phyloP scores from a whole-genome alignment of 2,888 invertebrate genomes.

The Ornithoptera alexandrae region DNA sequence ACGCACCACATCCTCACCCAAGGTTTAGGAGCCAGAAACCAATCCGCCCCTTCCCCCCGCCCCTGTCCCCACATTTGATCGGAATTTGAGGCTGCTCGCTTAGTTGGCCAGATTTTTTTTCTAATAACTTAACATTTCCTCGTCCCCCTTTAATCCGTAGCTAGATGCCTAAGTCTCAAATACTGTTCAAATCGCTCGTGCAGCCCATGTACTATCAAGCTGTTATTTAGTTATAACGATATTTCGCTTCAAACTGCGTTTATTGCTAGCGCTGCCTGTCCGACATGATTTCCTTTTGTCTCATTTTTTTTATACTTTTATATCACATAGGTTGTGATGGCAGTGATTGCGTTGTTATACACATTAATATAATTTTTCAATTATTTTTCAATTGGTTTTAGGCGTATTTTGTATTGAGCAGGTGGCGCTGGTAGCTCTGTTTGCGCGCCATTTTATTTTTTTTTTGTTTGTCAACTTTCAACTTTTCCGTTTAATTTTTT shows the following conservation, averaged over 20 bases:
- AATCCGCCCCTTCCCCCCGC: conserved; percentile 32
- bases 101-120: conserved; percentile 26
- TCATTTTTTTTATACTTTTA: conserved; percentile 30
- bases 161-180: conserved; percentile 52
- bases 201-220: conserved; percentile 38
- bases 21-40: conserved; percentile 60
- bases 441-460: conserved; percentile 70
- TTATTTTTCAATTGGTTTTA: conserved; percentile 5
- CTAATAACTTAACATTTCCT: conserved; percentile 39
- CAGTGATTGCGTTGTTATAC: conserved; percentile 64
- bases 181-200: conserved; percentile 50
- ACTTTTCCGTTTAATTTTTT: conserved; percentile 45
- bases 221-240: conserved; percentile 18
- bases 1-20: conserved; percentile 67
- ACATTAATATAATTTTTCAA: conserved; percentile 18
- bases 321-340: conserved; percentile 47
- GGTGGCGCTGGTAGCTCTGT: conserved; percentile 72
- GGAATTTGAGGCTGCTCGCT: conserved; percentile 43
- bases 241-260: conserved; percentile 24
- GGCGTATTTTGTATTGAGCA: conserved; percentile 42
- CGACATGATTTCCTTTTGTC: conserved; percentile 30
- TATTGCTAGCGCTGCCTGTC: conserved; percentile 34
- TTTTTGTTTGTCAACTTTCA: conserved; percentile 20
- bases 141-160: conserved; percentile 24
- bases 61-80: conserved; percentile 36